phyloP scores from a whole-genome alignment of 2,888 invertebrate genomes.

The Parnassius smintheus region DNA sequence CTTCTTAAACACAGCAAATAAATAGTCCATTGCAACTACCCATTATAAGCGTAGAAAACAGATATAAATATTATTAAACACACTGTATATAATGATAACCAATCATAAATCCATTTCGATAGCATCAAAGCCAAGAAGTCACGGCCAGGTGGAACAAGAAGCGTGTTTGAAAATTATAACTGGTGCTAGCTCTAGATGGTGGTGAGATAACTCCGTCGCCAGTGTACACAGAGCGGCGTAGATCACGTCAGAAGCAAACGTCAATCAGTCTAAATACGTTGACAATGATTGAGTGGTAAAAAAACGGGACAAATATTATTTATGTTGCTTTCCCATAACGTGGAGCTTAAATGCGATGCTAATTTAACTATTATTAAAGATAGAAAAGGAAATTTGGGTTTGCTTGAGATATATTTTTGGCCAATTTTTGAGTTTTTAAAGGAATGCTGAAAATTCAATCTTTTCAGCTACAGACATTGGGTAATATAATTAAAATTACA shows the following conservation, averaged over 20 bases:
- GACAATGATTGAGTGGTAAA: slow-evolving; percentile 20
- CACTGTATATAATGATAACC: slow-evolving; percentile 29
- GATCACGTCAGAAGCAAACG: slow-evolving; percentile 36
- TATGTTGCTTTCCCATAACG: too few relatives aligned
- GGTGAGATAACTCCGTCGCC: slow-evolving; percentile 31
- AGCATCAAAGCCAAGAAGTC: slow-evolving; percentile 34
- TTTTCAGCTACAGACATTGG: too few relatives aligned
- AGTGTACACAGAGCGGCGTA: slow-evolving; percentile 33
- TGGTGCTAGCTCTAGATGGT: slow-evolving; percentile 38
- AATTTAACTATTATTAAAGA: too few relatives aligned
- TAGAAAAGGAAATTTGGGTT: too few relatives aligned
- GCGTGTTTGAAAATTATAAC: slow-evolving; percentile 41
- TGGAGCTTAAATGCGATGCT: too few relatives aligned
- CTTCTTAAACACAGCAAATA: too few relatives aligned
- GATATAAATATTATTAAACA: slow-evolving; percentile 16
- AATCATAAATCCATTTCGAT: slow-evolving; percentile 35
- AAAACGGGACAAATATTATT: not conserved
- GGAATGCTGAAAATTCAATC: too few relatives aligned
- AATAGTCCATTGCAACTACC: too few relatives aligned
- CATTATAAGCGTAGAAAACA: slow-evolving; percentile 3
- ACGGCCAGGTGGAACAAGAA: slow-evolving; percentile 35
- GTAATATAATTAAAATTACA: too few relatives aligned
- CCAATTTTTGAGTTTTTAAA: too few relatives aligned
- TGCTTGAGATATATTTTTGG: too few relatives aligned
- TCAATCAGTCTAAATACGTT: slow-evolving; percentile 34